Conservation (phyloP, 37 sponge, comb jelly and placozoan species). For the Aplysina aerophoba region DNA sequence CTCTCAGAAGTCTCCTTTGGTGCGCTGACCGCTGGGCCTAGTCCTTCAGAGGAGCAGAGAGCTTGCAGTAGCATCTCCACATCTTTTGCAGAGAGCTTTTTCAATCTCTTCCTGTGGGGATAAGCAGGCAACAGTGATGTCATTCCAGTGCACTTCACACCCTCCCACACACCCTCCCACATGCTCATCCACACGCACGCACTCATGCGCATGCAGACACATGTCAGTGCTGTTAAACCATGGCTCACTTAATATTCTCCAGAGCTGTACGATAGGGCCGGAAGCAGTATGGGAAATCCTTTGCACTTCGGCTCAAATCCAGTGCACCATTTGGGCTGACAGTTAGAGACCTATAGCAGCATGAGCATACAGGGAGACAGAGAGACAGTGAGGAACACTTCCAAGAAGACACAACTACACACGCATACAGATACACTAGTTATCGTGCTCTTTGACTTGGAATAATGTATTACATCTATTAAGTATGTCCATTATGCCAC, state of each 20-base stretch:
- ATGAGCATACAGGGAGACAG: background rate
- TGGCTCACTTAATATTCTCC: conserved; percentile 69
- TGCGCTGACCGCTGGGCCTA: conserved; percentile 57
- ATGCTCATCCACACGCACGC: no score
- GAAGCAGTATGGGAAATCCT: conserved; percentile 73
- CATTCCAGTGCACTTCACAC: no score
- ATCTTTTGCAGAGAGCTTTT: conserved; percentile 52
- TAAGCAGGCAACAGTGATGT: background rate
- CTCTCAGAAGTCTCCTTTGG: background rate
- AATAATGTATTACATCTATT: no score
- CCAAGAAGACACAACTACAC: no score
- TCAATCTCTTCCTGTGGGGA: conserved; percentile 59
- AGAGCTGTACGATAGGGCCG: conserved; percentile 59
- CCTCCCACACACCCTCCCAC: background rate
- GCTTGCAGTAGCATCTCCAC: conserved; percentile 64
- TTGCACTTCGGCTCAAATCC: conserved; percentile 27
- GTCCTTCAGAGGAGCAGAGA: conserved; percentile 76
- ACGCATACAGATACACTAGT: no score
- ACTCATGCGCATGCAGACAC: background rate
- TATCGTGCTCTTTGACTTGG: no score
- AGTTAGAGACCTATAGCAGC: conserved; percentile 57
- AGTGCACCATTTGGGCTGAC: conserved; percentile 76
- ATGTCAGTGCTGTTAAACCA: background rate
- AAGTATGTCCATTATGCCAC: no score
- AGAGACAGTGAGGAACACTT: background rate